These are phyloP conservation scores for Pseudomyrmex cubaensis DNA, from an alignment of 1,140 invertebrate species.

Conservation along the genomic window DNA sequence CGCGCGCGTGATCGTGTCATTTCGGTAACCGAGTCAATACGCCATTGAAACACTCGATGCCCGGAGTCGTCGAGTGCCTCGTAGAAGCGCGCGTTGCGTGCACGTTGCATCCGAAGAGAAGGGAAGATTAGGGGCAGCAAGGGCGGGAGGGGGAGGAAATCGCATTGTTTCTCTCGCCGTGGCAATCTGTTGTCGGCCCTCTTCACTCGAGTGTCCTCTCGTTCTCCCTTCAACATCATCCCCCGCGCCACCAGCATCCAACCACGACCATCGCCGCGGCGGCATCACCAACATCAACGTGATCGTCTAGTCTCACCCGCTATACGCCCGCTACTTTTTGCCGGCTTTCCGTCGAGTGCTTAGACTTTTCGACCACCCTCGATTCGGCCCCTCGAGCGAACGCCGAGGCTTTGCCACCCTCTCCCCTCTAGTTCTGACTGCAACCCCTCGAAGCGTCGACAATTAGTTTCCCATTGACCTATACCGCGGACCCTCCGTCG, in stretches of 20 bases:
- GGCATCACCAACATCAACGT: constrained; percentile 12
- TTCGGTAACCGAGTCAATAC: constrained; percentile 58
- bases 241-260: constrained; percentile 36
- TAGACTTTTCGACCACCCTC: constrained; percentile 80
- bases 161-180: constrained; percentile 81
- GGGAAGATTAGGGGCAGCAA: constrained; percentile 47
- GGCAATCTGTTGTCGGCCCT: constrained; percentile 83
- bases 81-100: constrained; percentile 71
- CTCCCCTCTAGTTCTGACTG: constrained; percentile 46
- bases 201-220: constrained; percentile 79
- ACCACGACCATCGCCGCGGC: constrained; percentile 16
- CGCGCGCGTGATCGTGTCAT: constrained; percentile 54
- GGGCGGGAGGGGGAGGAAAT: constrained; percentile 58
- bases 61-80: constrained; percentile 66
- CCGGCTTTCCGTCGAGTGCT: constrained; percentile 75
- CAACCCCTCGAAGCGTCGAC: constrained; percentile 73
- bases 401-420: constrained; percentile 55
- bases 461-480: constrained; percentile 83
- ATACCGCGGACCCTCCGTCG: constrained; percentile 70
- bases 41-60: constrained; percentile 69
- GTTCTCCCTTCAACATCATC: constrained; percentile 63
- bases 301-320: constrained; percentile 68
- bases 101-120: constrained; percentile 68
- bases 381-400: constrained; percentile 70
- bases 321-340: constrained; percentile 71